Base-by-base conservation (phyloP, 1,140 invertebrate genomes). In the Brachionus rubens region DNA sequence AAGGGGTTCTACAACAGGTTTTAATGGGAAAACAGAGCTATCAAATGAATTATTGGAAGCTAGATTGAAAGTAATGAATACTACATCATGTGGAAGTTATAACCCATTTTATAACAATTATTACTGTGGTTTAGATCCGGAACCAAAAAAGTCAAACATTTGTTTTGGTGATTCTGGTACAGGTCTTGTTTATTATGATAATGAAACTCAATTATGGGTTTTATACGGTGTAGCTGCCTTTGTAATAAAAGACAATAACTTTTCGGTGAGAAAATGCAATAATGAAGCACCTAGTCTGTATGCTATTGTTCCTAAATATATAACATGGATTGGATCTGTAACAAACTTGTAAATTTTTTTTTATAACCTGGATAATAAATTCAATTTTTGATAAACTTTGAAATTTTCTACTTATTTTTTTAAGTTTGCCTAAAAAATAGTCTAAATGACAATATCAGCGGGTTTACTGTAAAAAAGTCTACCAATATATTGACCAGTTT, bases 141-240 rank as follows among this genome's bases (percentile, higher is more conserved):
- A 21, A 7, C 50, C 50, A 54, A 54, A 1, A 30, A 54, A 59
- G 33, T 26, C 54, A 30, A 59, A 59, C 33, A 28, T 59, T 19
- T 59, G 54, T 16, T 59, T 59, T 36, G 54, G 54, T 12, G 54
- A 59, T 59, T 59, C 54, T 59, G 54, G 54, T n/a, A 33, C 26
- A 33, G 54, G 54, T 16, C 28, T 59, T 3, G 30, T 59, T 3
- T 19, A 16, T 33, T 59, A n/a, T 59, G 30, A 59, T 36, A 12
- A 14, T n/a, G 7, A 5, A 59, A n/a, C 33, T 26, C 19, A 30
- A 30, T 30, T 30, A 33, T 59, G 54, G 54, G 26, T 59, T n/a
- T 59, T 59, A 28, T 59, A 59, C 33, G 54, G 54, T 5, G 54
- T 59, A 3, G 28, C 54, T 30, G 33, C 30, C n/a, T 59, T 30